Evolutionary conservation across 2,888 invertebrate species (phyloP).

Genomic region (Priapulus caudatus): DNA sequence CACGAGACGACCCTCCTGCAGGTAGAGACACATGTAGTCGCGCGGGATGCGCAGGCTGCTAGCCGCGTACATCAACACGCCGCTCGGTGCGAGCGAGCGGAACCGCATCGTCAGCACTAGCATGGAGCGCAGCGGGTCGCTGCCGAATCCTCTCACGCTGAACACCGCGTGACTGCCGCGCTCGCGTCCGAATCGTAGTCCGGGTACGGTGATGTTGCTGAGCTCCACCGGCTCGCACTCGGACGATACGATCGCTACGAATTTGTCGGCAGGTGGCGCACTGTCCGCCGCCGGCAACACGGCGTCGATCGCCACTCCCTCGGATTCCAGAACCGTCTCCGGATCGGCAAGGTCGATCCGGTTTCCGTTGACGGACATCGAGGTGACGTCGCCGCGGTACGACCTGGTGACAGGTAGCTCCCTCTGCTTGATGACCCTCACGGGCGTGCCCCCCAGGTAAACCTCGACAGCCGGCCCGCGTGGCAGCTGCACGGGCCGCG

Average conservation of each 20-base stretch:
- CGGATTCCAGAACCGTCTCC: neutral
- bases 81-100: conserved; percentile 67
- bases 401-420: neutral
- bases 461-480: neutral
- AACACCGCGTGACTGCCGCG: neutral
- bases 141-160: neutral
- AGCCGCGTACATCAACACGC: conserved; percentile 68
- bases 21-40: neutral
- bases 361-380: neutral
- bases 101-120: conserved; percentile 64
- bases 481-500: neutral
- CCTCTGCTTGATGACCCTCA: neutral
- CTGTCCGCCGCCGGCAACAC: neutral
- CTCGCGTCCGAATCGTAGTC: neutral
- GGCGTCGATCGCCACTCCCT: neutral
- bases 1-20: neutral
- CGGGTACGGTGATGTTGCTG: neutral
- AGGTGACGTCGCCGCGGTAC: neutral
- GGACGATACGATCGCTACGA: too few species aligned
- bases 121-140: conserved; percentile 54
- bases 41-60: conserved; percentile 51
- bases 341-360: neutral
- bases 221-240: neutral
- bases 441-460: neutral
- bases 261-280: neutral